These are phyloP conservation scores for Forpus xanthops DNA, from an alignment of 2,797 vertebrate genomes.

Conservation along the genomic window DNA sequence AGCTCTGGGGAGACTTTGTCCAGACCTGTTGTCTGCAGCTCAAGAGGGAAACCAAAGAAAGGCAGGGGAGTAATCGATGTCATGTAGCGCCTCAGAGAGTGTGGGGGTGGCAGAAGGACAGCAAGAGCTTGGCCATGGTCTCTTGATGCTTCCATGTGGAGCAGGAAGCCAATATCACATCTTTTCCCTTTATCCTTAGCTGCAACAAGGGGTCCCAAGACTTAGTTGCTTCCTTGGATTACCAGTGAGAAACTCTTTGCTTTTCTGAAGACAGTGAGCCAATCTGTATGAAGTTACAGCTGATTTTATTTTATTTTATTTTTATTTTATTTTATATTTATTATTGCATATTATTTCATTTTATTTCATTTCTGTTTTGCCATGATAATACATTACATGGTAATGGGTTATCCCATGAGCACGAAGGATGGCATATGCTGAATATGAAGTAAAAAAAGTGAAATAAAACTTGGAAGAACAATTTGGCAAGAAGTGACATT, in stretches of 20 bases:
- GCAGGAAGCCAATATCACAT: neutral
- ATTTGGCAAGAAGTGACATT: neutral
- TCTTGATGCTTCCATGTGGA: neutral
- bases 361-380: neutral
- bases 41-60: constrained; percentile 1
- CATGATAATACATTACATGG: fast-evolving
- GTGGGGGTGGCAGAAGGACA: neutral
- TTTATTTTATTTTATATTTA: neutral
- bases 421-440: fast-evolving
- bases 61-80: neutral
- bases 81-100: neutral
- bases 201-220: neutral
- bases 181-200: neutral
- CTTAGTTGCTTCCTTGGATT: neutral
- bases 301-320: neutral
- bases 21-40: neutral
- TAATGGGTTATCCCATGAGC: neutral
- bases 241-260: neutral
- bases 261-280: neutral
- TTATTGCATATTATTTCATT: neutral
- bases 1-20: neutral
- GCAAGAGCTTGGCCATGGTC: neutral
- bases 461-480: neutral
- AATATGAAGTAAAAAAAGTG: neutral
- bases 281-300: neutral